Evolutionary conservation across 2,888 invertebrate species (phyloP).

Genomic region (Scaptomyza polygonia): DNA sequence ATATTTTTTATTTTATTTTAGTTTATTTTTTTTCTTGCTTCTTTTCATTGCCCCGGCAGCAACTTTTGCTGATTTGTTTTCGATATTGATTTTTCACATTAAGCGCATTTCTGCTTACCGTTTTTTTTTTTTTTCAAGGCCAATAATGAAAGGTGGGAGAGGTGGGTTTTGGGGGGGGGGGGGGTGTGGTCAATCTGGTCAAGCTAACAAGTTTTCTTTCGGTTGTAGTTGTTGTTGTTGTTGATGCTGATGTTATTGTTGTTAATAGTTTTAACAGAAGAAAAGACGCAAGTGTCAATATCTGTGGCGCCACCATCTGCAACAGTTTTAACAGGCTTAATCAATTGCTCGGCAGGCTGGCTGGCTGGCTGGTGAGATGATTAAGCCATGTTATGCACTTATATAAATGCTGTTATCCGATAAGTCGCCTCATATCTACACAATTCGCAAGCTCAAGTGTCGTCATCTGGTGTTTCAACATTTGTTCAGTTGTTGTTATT

Average conservation of each 20-base stretch:
- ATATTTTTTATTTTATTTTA: too few relatives aligned
- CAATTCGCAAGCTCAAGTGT: slow-evolving; percentile 51
- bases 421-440: slow-evolving; percentile 61
- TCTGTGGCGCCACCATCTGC: slow-evolving; percentile 23
- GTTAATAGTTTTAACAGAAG: slow-evolving; percentile 54
- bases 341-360: slow-evolving; percentile 58
- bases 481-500: slow-evolving; percentile 29
- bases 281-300: slow-evolving; percentile 71
- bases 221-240: slow-evolving; percentile 19
- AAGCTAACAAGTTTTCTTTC: slow-evolving; percentile 63
- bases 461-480: slow-evolving; percentile 75
- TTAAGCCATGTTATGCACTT: slow-evolving; percentile 79
- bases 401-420: slow-evolving; percentile 70
- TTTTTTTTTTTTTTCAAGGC: slow-evolving; percentile 78
- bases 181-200: slow-evolving; percentile 66
- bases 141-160: slow-evolving; percentile 59
- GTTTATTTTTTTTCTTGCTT: slow-evolving; percentile 43
- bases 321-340: slow-evolving; percentile 53
- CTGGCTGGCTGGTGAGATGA: slow-evolving; percentile 50
- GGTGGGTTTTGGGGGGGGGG: too few relatives aligned
- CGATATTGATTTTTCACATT: slow-evolving; percentile 80
- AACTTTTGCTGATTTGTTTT: slow-evolving; percentile 26
- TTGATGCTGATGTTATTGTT: slow-evolving; percentile 11
- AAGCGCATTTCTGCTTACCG: slow-evolving; percentile 78
- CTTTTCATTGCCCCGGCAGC: slow-evolving; percentile 32